Evolutionary conservation across 2,888 invertebrate genomes (phyloP), one percentile per base, ranked within the genome.

Genomic region (Drosophila aldrichi): DNA sequence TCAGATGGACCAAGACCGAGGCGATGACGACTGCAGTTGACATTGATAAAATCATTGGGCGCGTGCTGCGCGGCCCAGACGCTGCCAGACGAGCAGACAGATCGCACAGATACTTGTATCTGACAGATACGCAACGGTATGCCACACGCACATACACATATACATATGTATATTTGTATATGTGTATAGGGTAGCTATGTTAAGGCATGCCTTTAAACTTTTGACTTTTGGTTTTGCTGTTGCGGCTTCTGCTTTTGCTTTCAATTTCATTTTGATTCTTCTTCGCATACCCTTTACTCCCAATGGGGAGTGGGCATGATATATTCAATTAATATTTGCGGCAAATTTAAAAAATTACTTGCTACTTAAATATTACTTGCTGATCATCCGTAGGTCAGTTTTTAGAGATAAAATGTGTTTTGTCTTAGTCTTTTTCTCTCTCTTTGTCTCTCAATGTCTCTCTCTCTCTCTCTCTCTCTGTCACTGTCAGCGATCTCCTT

Each of bases 31-130:
- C 64, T 48, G 82, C 73, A 77, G 82, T 78, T 89, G 86, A 88
- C 89, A 86, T 88, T 86, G 90, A 89, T 89, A 78, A 85, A 88
- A 90, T 86, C 90, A 73, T 72, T 77, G 74, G 69, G 74, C 86
- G 90, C 90, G 88, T 86, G 88, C 89, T 78, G 74, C 16, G 77
- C 16, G 77, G 40, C 54, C 64, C 65, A 70, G 70, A 67, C 61
- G 12, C 52, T 6, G 54, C 25, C 41, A 46, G 46, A 25, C 46
- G 44, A n/a, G 44, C 25, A 32, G 51, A 49, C 34, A 46, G 44
- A 62, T 63, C 64, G 48, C 16, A 16, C 46, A 71, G 62, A 69
- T 58, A 64, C 59, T 44, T 38, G 18, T 44, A 43, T 51, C 36
- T 29, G 41, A 22, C 20, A 69, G 69, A 58, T 58, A 58, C 52